Evolutionary conservation across 2,888 invertebrate species (phyloP), one percentile per base, ranked within the genome.

Genomic region (Hedychridium roseum): DNA sequence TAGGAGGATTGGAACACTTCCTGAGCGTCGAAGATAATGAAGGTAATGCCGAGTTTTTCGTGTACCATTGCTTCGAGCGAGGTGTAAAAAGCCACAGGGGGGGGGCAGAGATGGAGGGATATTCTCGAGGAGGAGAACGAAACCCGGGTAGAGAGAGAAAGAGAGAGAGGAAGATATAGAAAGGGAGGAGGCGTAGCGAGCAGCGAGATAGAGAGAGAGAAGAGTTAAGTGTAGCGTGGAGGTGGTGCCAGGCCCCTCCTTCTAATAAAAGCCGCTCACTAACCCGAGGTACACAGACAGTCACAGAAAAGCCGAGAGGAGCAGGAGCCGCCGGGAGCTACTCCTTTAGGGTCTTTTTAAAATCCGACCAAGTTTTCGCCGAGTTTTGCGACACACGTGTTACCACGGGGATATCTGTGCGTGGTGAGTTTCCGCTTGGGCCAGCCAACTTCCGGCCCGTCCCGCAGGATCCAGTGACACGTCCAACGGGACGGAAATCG

Each of bases 201-300:
- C 12, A 12, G 21, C 14, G 32, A 31, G 31, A 41, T 21, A 21
- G 17, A 42, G 31, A 17, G 20, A 31, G 58, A 50, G 57, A 54
- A 58, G 71, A 60, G 58, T 61, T 65, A 74, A 74, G 70, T 73
- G 73, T 71, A 73, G 64, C 68, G 65, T 73, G 72, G 74, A 71
- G 72, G 74, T 74, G 74, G 74, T 68, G 72, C 64, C 65, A 70
- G 76, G 69, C 76, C 73, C 76, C 77, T 74, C 74, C 77, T 74
- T 76, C 76, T 73, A 78, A 78, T 78, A 78, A 76, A 78, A 78
- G 76, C 78, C 76, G 78, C 75, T 78, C 74, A 71, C 78, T 74
- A 72, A 74, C 68, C 76, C 70, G 60, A 54, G 71, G 66, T 68
- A 76, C 71, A 76, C 78, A 78, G 76, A 78, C 76, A 78, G 78